Conservation (phyloP, 2,113 vertebrate species). For the Poicephalus meyeri region DNA sequence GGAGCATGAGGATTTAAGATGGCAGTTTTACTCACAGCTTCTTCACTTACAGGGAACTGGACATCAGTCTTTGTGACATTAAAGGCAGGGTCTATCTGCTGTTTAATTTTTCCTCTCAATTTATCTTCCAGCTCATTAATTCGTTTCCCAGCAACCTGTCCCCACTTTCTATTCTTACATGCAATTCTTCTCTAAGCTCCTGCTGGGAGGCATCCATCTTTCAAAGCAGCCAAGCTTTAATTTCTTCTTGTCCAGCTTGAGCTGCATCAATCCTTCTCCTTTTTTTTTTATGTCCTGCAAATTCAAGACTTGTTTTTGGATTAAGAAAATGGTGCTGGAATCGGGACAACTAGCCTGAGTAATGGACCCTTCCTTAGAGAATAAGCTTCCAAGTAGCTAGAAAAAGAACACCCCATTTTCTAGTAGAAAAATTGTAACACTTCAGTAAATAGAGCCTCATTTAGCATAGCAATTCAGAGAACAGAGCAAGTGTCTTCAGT, state of each 20-base stretch:
- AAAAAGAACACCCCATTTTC: not conserved
- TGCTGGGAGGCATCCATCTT: constrained; percentile 70
- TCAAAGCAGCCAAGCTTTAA: constrained; percentile 66
- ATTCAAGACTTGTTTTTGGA: constrained; percentile 27
- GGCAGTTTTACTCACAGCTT: constrained; percentile 26
- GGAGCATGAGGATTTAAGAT: not conserved
- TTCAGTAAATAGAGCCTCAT: not conserved
- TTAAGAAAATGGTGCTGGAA: constrained; percentile 27
- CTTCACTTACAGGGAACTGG: constrained; percentile 25
- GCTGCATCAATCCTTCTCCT: constrained; percentile 46
- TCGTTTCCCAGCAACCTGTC: constrained; percentile 70
- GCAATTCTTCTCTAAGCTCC: constrained; percentile 57
- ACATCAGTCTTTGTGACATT: constrained; percentile 66
- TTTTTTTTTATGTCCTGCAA: constrained; percentile 33
- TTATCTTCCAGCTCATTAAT: constrained; percentile 74
- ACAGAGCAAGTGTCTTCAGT: not conserved
- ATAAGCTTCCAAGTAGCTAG: not conserved
- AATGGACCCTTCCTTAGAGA: not conserved
- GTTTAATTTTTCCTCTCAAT: constrained; percentile 68
- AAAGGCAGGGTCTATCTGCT: constrained; percentile 67
- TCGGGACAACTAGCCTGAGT: not conserved
- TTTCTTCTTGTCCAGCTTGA: constrained; percentile 66
- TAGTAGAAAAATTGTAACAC: not conserved
- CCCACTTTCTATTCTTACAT: constrained; percentile 68
- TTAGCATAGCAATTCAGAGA: not conserved